phyloP scores from a whole-genome alignment of 1,140 invertebrate genomes.

The Drosophila lowei region DNA sequence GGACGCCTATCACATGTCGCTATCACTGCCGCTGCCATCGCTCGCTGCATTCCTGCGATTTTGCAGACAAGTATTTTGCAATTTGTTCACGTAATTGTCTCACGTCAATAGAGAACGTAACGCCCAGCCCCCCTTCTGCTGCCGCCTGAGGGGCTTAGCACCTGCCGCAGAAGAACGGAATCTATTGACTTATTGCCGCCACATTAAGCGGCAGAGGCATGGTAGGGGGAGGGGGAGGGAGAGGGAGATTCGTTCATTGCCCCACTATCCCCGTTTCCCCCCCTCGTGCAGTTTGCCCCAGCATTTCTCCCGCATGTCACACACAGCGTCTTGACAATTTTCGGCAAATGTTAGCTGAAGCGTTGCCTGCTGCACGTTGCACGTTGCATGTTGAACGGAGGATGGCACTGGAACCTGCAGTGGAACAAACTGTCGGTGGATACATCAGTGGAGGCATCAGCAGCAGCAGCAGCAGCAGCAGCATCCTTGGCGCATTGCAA shows the following conservation, averaged over 20 bases:
- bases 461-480: slow-evolving; percentile 5
- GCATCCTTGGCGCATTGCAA: slow-evolving; percentile 77
- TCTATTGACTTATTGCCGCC: slow-evolving; percentile 76
- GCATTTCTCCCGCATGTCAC: too few relatives aligned
- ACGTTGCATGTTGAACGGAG: slow-evolving; percentile 13
- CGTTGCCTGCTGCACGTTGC: slow-evolving; percentile 13
- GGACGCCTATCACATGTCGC: background rate
- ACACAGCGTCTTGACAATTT: slow-evolving; percentile 58
- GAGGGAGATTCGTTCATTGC: background rate
- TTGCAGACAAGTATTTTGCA: slow-evolving; percentile 48
- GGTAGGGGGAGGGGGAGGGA: background rate
- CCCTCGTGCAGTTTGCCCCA: too few relatives aligned
- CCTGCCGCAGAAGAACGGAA: slow-evolving; percentile 28
- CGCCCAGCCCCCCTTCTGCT: background rate
- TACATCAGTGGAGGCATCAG: background rate
- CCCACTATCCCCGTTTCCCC: background rate
- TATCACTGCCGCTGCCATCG: background rate
- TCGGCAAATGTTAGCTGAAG: slow-evolving; percentile 73
- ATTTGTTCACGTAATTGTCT: slow-evolving; percentile 61
- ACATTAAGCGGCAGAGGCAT: slow-evolving; percentile 53
- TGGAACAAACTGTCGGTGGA: slow-evolving; percentile 1
- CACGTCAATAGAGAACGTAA: slow-evolving; percentile 51
- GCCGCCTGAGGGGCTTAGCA: slow-evolving; percentile 25
- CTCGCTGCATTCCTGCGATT: slow-evolving; percentile 33
- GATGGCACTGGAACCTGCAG: slow-evolving; percentile 5